Evolutionary conservation across 2,113 vertebrate species (phyloP), one percentile per base, ranked within the genome.

Genomic region (Pavo muticus): DNA sequence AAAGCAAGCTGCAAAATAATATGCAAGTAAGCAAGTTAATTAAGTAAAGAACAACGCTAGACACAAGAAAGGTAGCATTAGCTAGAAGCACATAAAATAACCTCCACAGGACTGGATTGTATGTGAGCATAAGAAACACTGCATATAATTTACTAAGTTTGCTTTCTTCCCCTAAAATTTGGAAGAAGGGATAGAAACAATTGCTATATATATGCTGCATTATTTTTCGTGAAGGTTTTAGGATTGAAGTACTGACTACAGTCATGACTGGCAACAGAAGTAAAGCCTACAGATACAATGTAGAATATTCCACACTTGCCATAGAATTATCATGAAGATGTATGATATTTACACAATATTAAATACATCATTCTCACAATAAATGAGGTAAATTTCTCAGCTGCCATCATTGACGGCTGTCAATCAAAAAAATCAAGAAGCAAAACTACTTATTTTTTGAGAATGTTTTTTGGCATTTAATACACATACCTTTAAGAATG

Each of bases 301-400:
- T 23, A 81, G 64, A 54, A 65, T 44, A 83, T 45, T 73, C 37
- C 32, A 84, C 5, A 2, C 19, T 18, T 86, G 69, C 30, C 82
- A 39, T 6, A 52, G 56, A n/a, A 75, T 84, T 70, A 95, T 48
- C 56, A 39, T 79, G 60, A 91, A 96, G 73, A 71, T 35, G 71
- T 32, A 70, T 9, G 23, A 63, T 71, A 94, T 76, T 80, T 92
- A 50, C 54, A 87, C 19, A 37, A 21, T n/a, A 84, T 47, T 24
- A 92, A 87, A 88, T 30, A 11, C 12, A 84, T 32, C 21, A 39
- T 32, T 75, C 9, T 87, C 57, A 64, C 29, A 59, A 45, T 19
- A 32, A 89, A 45, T 60, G 91, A 27, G 14, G 3, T 50, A 24
- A 10, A 47, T 64, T 56, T 84, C 6, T 37, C 47, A 79, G 57